These are phyloP conservation scores for Mastomys natalensis DNA, from an alignment of 2,113 vertebrate genomes.

Conservation along the genomic window DNA sequence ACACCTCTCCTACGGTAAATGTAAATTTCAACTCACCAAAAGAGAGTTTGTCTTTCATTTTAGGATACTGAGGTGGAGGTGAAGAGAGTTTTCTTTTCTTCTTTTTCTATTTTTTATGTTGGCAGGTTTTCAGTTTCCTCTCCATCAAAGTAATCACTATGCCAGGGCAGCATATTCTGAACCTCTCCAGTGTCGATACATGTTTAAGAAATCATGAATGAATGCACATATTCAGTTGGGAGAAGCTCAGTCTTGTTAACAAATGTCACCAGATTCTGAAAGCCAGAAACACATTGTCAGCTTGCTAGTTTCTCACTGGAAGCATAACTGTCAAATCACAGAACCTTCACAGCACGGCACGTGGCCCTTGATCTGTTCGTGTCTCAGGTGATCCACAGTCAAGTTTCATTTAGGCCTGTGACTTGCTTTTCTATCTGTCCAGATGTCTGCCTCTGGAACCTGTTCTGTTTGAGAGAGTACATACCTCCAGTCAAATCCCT, in stretches of 20 bases:
- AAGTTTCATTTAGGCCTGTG: not conserved
- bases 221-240: not conserved
- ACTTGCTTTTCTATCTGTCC: not conserved
- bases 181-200: not conserved
- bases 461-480: not conserved
- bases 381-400: not conserved
- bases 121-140: not conserved
- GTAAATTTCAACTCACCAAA: too few species aligned
- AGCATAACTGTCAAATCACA: not conserved
- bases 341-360: not conserved
- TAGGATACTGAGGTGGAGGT: not conserved
- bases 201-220: not conserved
- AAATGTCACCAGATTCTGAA: conserved; percentile 15
- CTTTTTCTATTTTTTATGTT: not conserved
- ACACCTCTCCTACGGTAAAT: not conserved
- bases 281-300: not conserved
- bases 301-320: not conserved
- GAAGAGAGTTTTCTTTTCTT: not conserved
- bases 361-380: not conserved
- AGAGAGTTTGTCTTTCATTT: not conserved
- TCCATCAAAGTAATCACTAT: not conserved
- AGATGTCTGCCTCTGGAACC: not conserved
- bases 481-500: not conserved
- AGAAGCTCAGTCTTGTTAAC: conserved; percentile 12
- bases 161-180: not conserved